These are phyloP conservation scores for Fabriciana adippe DNA, from an alignment of 2,888 invertebrate genomes.

Conservation along the genomic window DNA sequence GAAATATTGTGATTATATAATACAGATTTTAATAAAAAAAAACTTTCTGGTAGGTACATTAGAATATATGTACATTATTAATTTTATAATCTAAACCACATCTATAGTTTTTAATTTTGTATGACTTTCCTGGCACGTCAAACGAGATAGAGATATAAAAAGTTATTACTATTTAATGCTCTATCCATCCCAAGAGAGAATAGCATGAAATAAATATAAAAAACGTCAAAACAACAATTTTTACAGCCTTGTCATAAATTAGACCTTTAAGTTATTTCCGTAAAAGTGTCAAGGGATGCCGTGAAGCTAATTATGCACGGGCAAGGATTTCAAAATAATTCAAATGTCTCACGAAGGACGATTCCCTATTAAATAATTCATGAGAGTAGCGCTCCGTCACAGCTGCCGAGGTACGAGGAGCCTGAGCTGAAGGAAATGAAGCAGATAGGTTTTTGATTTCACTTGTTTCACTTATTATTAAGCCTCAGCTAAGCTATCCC, in stretches of 20 bases:
- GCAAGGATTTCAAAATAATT: constrained; percentile 70
- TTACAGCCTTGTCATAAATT: constrained; percentile 10
- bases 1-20: no score
- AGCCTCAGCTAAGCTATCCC: constrained; percentile 3
- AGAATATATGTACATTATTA: no score
- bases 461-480: constrained; percentile 52
- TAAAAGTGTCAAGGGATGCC: constrained; percentile 22
- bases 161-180: no score
- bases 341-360: constrained; percentile 64
- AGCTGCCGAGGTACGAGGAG: constrained; percentile 53
- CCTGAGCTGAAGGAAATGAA: constrained; percentile 48
- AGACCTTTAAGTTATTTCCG: constrained; percentile 11
- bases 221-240: constrained; percentile 10
- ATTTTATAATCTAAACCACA: no score
- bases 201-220: neutral
- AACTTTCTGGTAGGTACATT: no score
- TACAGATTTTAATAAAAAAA: no score
- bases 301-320: constrained; percentile 64
- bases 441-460: constrained; percentile 57
- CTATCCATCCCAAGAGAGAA: no score
- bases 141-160: no score
- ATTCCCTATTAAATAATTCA: constrained; percentile 69
- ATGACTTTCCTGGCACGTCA: no score
- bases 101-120: no score
- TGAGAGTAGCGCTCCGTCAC: constrained; percentile 55